Evolutionary conservation across 2,888 invertebrate genomes (phyloP), one percentile per base, ranked within the genome.

Genomic region (Leuctra nigra): DNA sequence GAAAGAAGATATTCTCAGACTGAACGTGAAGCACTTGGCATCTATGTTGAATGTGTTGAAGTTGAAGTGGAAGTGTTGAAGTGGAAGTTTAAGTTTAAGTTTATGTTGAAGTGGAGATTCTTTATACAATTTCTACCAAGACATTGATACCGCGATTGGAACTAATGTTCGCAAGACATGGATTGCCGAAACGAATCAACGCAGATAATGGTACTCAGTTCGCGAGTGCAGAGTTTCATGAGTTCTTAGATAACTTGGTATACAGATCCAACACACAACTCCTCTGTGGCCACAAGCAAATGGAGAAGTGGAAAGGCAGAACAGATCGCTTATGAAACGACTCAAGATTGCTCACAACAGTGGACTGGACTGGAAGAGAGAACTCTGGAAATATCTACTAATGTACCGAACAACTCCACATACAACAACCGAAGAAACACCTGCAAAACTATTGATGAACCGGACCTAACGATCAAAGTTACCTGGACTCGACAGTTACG

Each of bases 271-370:
- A 13, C 46, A 46, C 23, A 23, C 46, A 3, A 46, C 46, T 13
- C 46, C 46, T 11, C 14, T 23, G 3, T 46, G 46, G 46, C 46
- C 46, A 7, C 46, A 46, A 46, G 46, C 46, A 7, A 46, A 46
- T n/a, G 46, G 46, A 2, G 46, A 23, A 23, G 23, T 46, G n/a
- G 46, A 46, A 24, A 22, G 46, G 9, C 46, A 46, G 14, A 46
- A 46, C 23, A 22, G 46, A 23, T 20, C 22, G 11, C 20, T 46
- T n/a, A n/a, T 46, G 46, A 46, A 46, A 23, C 20, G 46, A 13
- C 20, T 46, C 13, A 20, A 23, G 11, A 46, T 46, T 46, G 46
- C 46, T 4, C 20, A 46, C 13, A 23, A n/a, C 9, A 24, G 23
- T 23, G 46, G 46, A n/a, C 2, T 9, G 2, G 23, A 23, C 46